Base-by-base conservation (phyloP, 2,113 vertebrate species). In the Oxygymnocypris stewartii region DNA sequence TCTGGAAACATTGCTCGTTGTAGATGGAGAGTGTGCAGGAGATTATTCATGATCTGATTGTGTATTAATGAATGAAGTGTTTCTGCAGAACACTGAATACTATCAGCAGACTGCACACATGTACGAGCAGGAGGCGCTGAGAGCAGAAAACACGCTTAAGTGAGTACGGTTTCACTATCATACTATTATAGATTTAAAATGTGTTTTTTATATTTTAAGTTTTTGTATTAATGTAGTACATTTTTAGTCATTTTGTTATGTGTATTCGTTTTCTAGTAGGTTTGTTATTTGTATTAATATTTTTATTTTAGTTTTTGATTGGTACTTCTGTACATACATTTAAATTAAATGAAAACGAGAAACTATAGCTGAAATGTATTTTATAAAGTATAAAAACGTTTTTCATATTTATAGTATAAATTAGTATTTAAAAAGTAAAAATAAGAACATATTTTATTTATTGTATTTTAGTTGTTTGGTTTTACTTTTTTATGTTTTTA, bases 31-130 rank as follows among this genome's bases (percentile, higher is more conserved):
- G 18, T 57, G 18, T 57, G 54, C 54, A 57, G 49, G 76, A 12
- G 57, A 23, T 16, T 42, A 42, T 63, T 1, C 23, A 25, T 25
- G 25, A 42, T 80, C 54, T 78, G 16, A 4, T 37, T 31, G 25
- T 78, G 76, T 35, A 8, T 54, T 25, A 35, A 20, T 35, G 23
- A 61, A 61, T 61, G 57, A 8, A n/a, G 57, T 74, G 54, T 61
- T n/a, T 85, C 20, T 78, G 91, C 92, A 99, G 98, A 98, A 96
- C 37, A 87, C 94, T 1, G 96, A 98, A 81, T 93, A 96, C 91
- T 99, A 97, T 94, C 95, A 95, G 90, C 89, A 97, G 93, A 94
- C 95, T 0, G 91, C 95, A 0, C 95, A 97, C 88, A 95, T 97
- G 82, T 98, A 96, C 93, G 93, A 95, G 61, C 93, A 97, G 88